These are phyloP conservation scores for Anhinga rufa DNA, from an alignment of 2,113 vertebrate species.

Conservation along the genomic window DNA sequence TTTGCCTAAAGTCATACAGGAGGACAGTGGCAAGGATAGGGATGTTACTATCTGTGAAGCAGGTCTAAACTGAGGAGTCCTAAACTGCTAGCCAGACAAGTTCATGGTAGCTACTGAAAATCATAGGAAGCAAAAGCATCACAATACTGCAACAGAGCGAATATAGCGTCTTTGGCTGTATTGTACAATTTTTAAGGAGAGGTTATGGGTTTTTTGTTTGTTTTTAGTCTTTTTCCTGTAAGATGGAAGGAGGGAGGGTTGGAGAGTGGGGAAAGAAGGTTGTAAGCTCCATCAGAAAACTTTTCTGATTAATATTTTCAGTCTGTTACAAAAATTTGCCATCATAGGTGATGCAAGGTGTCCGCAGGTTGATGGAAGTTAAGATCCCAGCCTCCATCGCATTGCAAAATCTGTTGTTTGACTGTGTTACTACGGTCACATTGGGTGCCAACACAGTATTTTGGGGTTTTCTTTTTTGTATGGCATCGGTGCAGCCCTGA, in stretches of 20 bases:
- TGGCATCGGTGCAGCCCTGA: not conserved
- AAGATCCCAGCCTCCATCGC: not conserved
- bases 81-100: not conserved
- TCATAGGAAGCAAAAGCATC: not conserved
- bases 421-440: not conserved
- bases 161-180: not conserved
- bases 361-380: not conserved
- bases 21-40: not conserved
- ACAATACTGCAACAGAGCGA: not conserved
- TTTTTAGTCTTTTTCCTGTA: not conserved
- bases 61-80: not conserved
- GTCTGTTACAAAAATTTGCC: not conserved
- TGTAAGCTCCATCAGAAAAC: not conserved
- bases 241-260: not conserved
- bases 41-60: not conserved
- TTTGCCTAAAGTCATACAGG: not conserved
- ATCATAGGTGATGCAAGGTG: not conserved
- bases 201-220: not conserved
- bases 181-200: not conserved
- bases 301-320: not conserved
- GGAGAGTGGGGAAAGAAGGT: not conserved
- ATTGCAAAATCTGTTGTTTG: not conserved
- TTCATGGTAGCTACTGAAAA: not conserved
- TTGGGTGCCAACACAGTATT: not conserved
- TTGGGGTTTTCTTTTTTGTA: not conserved